Percentiles rank a stretch among this genome's conserved stretches.
These are phyloP conservation scores for Lophochroa leadbeateri DNA, from an alignment of 2,113 vertebrate species.

Conservation along the genomic window DNA sequence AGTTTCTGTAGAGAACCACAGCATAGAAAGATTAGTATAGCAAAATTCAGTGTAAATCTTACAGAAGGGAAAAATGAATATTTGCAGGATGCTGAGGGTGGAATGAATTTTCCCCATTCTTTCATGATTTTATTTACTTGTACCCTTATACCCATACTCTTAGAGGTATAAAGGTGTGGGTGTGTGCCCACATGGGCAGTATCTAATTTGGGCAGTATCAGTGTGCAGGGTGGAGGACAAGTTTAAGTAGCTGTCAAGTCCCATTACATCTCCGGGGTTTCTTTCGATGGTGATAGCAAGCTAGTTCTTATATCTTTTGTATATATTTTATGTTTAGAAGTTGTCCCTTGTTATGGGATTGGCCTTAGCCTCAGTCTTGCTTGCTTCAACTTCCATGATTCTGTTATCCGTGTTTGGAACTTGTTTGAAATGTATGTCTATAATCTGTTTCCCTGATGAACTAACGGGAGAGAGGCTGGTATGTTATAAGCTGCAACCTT, in stretches of 20 bases:
- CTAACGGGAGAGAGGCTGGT: neutral
- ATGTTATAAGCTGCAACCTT: neutral
- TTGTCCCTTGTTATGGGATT: neutral
- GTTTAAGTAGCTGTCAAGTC: neutral
- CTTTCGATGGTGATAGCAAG: neutral
- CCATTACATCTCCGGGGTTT: neutral
- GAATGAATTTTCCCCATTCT: neutral
- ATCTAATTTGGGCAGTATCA: neutral
- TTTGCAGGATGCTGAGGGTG: neutral
- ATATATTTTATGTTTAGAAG: neutral
- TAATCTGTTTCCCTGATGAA: neutral
- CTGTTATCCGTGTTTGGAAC: neutral
- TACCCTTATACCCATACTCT: rapidly evolving
- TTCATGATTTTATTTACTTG: neutral
- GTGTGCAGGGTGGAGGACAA: neutral
- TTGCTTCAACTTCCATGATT: neutral
- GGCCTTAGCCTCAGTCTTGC: neutral
- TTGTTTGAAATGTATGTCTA: neutral
- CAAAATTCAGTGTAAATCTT: neutral
- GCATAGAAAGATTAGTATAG: neutral
- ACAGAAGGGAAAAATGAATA: neutral
- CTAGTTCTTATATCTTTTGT: neutral
- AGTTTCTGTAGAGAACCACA: neutral
- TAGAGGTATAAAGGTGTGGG: rapidly evolving
- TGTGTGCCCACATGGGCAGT: too few species aligned